A percentile compares a stretch with the other conserved stretches of the same genome.
Evolutionary conservation across 2,888 invertebrate genomes (phyloP).

Genomic region (Bimastos eiseni): DNA sequence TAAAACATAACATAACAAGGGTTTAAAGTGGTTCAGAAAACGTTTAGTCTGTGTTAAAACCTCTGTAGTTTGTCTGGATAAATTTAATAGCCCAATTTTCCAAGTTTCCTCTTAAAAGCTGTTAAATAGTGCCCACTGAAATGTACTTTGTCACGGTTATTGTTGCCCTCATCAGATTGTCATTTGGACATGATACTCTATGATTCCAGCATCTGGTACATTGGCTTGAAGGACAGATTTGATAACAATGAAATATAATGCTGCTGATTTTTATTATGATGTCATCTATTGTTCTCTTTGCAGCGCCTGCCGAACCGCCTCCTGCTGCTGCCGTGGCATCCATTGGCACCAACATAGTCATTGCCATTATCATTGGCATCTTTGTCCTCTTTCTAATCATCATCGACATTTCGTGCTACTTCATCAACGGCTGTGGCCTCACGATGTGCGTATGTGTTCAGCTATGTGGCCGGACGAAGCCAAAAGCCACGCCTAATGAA

Average conservation of each 20-base stretch:
- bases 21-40: no score
- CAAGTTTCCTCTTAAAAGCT: no score
- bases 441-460: conserved; percentile 55
- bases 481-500: conserved; percentile 28
- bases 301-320: neutral
- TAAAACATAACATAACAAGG: no score
- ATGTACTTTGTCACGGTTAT: neutral
- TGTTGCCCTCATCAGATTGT: neutral
- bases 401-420: conserved; percentile 82
- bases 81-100: no score
- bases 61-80: no score
- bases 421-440: conserved; percentile 68
- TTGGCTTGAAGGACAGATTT: no score
- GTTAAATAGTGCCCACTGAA: no score
- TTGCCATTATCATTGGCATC: conserved; percentile 80
- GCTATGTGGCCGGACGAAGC: conserved; percentile 36
- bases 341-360: conserved; percentile 69
- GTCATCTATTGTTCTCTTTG: neutral
- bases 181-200: neutral
- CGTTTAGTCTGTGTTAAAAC: no score
- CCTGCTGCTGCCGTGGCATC: neutral
- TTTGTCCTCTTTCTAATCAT: conserved; percentile 74
- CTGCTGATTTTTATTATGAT: neutral
- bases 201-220: no score
- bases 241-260: neutral